These are phyloP conservation scores for Chloebia gouldiae DNA, from an alignment of 2,113 vertebrate species.

Conservation along the genomic window DNA sequence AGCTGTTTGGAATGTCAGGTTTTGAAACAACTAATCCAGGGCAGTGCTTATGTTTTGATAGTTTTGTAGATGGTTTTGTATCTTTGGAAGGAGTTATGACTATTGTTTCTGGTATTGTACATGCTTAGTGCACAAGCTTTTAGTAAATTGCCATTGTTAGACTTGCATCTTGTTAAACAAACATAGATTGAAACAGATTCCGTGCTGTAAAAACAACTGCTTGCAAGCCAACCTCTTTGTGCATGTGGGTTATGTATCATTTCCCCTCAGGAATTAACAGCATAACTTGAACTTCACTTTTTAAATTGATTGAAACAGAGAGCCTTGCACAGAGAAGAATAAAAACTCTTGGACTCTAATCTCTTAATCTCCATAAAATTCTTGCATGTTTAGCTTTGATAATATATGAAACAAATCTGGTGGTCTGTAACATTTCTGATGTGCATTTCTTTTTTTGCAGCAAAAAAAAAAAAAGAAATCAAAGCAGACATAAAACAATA, in stretches of 20 bases:
- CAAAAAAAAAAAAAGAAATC: conserved; percentile 2
- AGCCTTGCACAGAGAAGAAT: background rate
- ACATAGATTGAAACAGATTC: conserved; percentile 58
- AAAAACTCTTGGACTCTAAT: conserved; percentile 23
- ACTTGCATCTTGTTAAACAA: conserved; percentile 58
- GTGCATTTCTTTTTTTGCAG: background rate
- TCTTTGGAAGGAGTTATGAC: conserved; percentile 42
- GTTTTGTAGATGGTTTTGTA: conserved; percentile 25
- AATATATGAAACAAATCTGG: conserved; percentile 32
- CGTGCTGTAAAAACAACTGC: conserved; percentile 29
- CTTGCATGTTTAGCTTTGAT: conserved; percentile 41
- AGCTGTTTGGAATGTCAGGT: conserved; percentile 15
- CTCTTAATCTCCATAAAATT: conserved; percentile 49
- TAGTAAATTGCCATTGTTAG: conserved; percentile 60
- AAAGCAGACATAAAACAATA: background rate
- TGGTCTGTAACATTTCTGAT: background rate
- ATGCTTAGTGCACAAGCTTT: conserved; percentile 42
- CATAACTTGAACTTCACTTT: conserved; percentile 30
- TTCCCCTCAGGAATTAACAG: conserved; percentile 55
- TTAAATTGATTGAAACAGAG: conserved; percentile 35
- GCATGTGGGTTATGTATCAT: conserved; percentile 49
- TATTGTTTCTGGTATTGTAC: conserved; percentile 51
- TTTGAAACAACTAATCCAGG: conserved; percentile 23
- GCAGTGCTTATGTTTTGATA: conserved; percentile 32
- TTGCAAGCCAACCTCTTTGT: conserved; percentile 48